These are phyloP conservation scores for Drosophila triauraria DNA, from an alignment of 1,140 invertebrate genomes.

Conservation along the genomic window DNA sequence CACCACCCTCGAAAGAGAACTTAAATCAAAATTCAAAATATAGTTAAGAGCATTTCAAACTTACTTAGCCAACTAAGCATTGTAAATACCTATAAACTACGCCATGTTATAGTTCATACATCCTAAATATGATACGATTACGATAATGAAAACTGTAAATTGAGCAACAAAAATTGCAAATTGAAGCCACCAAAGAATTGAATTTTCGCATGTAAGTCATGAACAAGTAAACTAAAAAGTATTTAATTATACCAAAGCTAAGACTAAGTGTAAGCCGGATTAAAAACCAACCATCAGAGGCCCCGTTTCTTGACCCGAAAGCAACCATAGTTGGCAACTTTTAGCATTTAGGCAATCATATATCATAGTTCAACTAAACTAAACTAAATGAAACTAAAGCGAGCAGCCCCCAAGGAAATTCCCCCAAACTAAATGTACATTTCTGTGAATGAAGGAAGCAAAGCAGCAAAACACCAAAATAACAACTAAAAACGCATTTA, in stretches of 20 bases:
- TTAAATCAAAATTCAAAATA: constrained; percentile 41
- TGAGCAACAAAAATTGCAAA: constrained; percentile 77
- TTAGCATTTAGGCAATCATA: constrained; percentile 82
- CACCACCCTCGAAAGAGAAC: constrained; percentile 13
- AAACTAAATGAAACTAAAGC: constrained; percentile 47
- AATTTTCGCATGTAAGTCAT: constrained; percentile 79
- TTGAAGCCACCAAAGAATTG: constrained; percentile 84
- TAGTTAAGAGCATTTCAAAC: constrained; percentile 53
- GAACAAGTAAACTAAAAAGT: constrained; percentile 54
- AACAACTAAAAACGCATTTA: constrained; percentile 67
- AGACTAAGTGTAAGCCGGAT: constrained; percentile 63
- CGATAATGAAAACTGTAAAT: constrained; percentile 66
- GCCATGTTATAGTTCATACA: constrained; percentile 48
- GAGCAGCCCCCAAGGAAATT: constrained; percentile 17
- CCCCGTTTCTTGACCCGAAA: constrained; percentile 49
- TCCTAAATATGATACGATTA: constrained; percentile 38
- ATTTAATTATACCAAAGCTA: constrained; percentile 63
- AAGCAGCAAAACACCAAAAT: constrained; percentile 30
- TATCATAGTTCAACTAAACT: constrained; percentile 79
- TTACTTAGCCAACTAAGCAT: constrained; percentile 44
- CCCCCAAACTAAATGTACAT: constrained; percentile 41
- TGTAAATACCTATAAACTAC: constrained; percentile 64
- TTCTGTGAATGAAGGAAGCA: constrained; percentile 16
- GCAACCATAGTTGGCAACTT: constrained; percentile 65
- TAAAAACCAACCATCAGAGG: constrained; percentile 33